Percentiles rank a stretch among this genome's conserved stretches.
These are phyloP conservation scores for Aphrocallistes beatrix DNA, from an alignment of 37 sponge, comb jelly and placozoan genomes.

Conservation along the genomic window DNA sequence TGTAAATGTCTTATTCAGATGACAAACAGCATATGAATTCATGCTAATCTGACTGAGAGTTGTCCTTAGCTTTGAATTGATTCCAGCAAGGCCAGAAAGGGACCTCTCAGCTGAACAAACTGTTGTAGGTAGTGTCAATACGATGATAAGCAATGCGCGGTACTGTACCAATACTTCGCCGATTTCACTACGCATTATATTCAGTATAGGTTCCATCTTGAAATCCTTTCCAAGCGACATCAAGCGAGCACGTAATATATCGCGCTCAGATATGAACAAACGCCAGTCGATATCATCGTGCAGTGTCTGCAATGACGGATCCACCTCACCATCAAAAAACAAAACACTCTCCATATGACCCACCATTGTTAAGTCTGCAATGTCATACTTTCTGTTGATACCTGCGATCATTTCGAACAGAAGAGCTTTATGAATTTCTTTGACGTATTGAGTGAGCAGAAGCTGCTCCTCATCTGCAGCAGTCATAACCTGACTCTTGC, in stretches of 20 bases:
- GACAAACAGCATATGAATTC: not conserved
- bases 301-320: not conserved
- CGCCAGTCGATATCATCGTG: not conserved
- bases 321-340: not conserved
- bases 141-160: not conserved
- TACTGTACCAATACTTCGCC: not conserved
- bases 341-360: not conserved
- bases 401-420: not conserved
- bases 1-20: no score
- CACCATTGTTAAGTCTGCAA: not conserved
- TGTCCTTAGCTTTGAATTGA: not conserved
- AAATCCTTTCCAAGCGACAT: slow-evolving; percentile 13
- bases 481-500: not conserved
- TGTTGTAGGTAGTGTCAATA: not conserved
- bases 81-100: not conserved
- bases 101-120: not conserved
- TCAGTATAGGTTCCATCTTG: not conserved
- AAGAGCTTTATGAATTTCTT: not conserved
- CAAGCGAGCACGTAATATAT: not conserved
- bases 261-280: slow-evolving; percentile 1
- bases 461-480: not conserved
- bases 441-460: not conserved
- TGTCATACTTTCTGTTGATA: not conserved
- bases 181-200: not conserved
- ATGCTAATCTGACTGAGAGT: not conserved